A percentile compares a stretch with the other conserved stretches of the same genome.
phyloP scores from a whole-genome alignment of 2,797 vertebrate genomes.

The Acrocephalus scirpaceus region DNA sequence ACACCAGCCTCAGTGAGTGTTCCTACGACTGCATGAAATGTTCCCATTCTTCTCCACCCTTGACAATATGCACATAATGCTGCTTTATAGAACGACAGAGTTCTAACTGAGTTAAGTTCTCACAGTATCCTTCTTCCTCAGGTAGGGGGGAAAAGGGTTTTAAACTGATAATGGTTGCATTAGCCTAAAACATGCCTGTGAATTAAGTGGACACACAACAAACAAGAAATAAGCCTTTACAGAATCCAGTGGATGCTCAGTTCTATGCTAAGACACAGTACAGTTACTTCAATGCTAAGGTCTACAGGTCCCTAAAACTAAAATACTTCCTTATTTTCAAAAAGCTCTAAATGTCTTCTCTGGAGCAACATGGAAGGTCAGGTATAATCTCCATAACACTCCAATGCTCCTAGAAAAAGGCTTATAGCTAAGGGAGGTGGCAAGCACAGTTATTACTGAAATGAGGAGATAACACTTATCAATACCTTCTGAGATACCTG shows the following conservation, averaged over 20 bases:
- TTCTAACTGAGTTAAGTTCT: neutral
- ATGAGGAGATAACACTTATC: neutral
- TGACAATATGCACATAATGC: neutral
- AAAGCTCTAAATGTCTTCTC: neutral
- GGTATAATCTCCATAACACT: neutral
- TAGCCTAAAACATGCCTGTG: neutral
- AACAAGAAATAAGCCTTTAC: neutral
- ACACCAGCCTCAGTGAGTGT: neutral
- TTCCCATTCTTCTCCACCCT: neutral
- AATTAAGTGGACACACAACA: neutral
- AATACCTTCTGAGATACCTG: neutral
- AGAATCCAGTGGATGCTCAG: neutral
- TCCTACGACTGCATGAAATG: neutral
- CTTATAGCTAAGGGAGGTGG: neutral
- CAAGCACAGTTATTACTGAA: neutral
- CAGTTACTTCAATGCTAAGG: neutral
- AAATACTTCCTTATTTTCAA: neutral
- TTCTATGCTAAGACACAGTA: neutral
- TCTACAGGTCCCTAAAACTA: neutral
- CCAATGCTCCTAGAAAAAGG: neutral
- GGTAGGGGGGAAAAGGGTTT: neutral
- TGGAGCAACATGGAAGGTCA: neutral
- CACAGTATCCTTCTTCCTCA: neutral
- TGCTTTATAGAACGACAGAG: neutral
- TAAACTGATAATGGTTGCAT: neutral